A percentile compares a stretch with the other conserved stretches of the same genome.
These are phyloP conservation scores for Heliconius congener DNA, from an alignment of 1,140 invertebrate genomes.

Conservation along the genomic window DNA sequence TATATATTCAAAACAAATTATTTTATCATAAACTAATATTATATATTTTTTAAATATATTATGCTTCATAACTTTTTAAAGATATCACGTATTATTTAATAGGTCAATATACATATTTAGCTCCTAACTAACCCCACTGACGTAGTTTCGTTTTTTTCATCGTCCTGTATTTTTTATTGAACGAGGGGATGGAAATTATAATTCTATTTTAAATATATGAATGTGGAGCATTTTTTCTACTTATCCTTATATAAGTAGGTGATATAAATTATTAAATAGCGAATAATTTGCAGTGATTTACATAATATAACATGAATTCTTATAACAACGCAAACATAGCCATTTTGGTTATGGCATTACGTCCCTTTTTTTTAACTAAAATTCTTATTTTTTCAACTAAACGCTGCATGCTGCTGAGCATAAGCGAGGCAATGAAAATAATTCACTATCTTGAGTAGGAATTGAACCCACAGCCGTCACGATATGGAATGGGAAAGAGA, in stretches of 20 bases:
- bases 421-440: too few relatives aligned
- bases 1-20: too few relatives aligned
- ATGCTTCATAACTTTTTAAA: neutral
- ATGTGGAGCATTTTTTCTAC: conserved; percentile 5
- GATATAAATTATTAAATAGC: neutral
- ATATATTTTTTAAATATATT: too few relatives aligned
- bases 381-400: too few relatives aligned
- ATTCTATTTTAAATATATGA: conserved; percentile 10
- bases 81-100: conserved; percentile 1
- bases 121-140: conserved; percentile 2
- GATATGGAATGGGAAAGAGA: too few relatives aligned
- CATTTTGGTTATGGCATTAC: too few relatives aligned
- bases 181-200: conserved; percentile 9
- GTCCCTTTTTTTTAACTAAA: too few relatives aligned
- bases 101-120: conserved; percentile 11
- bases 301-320: neutral
- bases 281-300: neutral
- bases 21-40: too few relatives aligned
- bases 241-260: conserved; percentile 6
- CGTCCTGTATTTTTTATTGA: neutral
- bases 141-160: neutral
- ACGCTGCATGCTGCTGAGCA: too few relatives aligned
- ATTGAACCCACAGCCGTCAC: too few relatives aligned
- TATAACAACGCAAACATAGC: too few relatives aligned
- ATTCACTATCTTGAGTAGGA: too few relatives aligned